These are phyloP conservation scores for Augiades crinisus DNA, from an alignment of 2,888 invertebrate genomes.

Conservation along the genomic window DNA sequence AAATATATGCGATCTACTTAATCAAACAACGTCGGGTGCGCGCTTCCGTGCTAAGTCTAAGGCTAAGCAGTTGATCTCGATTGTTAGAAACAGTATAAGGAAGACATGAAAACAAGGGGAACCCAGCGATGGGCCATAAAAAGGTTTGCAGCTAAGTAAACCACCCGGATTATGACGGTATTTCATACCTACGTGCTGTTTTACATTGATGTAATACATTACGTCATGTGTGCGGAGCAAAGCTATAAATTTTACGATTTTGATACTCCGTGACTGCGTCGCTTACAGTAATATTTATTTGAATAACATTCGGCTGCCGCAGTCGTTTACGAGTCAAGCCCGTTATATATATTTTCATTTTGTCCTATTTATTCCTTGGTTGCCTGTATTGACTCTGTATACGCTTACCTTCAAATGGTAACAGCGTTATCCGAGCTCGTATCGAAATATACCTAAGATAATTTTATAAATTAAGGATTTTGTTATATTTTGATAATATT, in stretches of 20 bases:
- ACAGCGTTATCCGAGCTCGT: constrained; percentile 51
- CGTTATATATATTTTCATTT: constrained; percentile 74
- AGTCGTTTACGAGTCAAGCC: constrained; percentile 61
- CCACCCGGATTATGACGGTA: no score
- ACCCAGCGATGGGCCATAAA: no score
- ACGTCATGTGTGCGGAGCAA: constrained; percentile 40
- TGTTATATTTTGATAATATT: no score
- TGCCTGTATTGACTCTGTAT: constrained; percentile 65
- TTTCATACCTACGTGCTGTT: constrained; percentile 27
- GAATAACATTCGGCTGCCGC: constrained; percentile 61
- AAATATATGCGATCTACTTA: no score
- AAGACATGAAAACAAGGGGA: no score
- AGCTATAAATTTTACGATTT: constrained; percentile 66
- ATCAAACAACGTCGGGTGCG: no score
- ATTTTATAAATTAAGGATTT: constrained; percentile 13
- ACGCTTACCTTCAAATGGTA: constrained; percentile 64
- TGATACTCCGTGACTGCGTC: constrained; percentile 58
- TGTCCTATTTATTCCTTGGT: constrained; percentile 66
- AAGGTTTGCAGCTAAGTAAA: no score
- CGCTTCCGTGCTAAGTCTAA: no score
- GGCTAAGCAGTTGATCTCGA: no score
- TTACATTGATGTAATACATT: constrained; percentile 32
- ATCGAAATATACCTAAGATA: constrained; percentile 43
- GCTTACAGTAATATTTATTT: constrained; percentile 67
- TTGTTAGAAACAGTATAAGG: no score